Conservation (phyloP, 2,113 vertebrate genomes). For the Tyrannus savana region DNA sequence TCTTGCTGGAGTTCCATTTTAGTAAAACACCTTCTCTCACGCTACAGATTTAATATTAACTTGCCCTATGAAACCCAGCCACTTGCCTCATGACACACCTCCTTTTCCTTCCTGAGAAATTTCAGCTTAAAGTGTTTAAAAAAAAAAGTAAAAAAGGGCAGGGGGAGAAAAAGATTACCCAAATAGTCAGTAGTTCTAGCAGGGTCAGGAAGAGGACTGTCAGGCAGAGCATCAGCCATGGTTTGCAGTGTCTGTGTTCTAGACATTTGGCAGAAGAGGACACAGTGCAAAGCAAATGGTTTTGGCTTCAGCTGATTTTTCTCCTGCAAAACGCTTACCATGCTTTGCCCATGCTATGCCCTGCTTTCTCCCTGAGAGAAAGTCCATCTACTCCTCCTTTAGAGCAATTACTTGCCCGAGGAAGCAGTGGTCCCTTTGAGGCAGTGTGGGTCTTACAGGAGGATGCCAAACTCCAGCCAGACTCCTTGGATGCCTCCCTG, state of each 20-base stretch:
- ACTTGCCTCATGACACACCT: neutral
- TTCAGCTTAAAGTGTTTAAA: neutral
- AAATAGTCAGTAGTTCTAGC: neutral
- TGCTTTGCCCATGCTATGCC: neutral
- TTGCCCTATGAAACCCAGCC: neutral
- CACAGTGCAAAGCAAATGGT: neutral
- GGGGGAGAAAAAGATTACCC: neutral
- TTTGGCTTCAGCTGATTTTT: neutral
- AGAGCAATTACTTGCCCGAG: neutral
- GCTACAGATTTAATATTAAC: neutral
- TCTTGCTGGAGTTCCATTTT: neutral
- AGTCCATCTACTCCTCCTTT: neutral
- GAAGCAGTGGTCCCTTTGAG: neutral
- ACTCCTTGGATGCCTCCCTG: neutral
- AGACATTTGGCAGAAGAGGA: neutral
- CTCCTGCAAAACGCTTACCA: neutral
- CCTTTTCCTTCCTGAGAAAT: neutral
- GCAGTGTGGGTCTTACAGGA: neutral
- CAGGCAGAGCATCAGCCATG: neutral
- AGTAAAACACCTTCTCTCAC: neutral
- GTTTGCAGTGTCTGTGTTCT: neutral
- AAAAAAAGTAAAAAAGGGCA: neutral
- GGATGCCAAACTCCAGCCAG: neutral
- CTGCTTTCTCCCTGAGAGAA: neutral
- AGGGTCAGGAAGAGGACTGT: neutral